A percentile compares a stretch with the other conserved stretches of the same genome.
Conservation (phyloP, 2,888 invertebrate species). For the Muschampia plurimacula region DNA sequence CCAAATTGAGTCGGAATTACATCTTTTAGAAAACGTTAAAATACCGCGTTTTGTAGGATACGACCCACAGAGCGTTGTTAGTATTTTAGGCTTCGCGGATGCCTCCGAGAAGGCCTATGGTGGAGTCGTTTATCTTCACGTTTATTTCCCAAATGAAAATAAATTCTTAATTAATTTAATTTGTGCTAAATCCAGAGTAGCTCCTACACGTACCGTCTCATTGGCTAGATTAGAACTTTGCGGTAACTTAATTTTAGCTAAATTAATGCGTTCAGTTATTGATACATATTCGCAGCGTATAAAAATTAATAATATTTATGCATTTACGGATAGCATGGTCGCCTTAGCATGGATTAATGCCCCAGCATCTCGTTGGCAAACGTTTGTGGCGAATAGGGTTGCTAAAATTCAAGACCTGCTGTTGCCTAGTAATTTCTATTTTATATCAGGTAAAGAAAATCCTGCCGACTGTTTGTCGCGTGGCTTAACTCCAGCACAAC, state of each 20-base stretch:
- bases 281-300: not conserved
- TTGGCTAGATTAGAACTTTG: constrained; percentile 15
- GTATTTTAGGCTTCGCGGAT: constrained; percentile 6
- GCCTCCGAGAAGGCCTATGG: constrained; percentile 1
- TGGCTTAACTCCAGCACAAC: constrained; percentile 27
- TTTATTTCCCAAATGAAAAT: constrained; percentile 3
- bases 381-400: constrained; percentile 12
- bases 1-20: constrained; percentile 9
- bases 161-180: constrained; percentile 2
- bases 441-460: constrained; percentile 28
- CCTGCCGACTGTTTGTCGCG: constrained; percentile 31
- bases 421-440: constrained; percentile 22
- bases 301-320: constrained; percentile 4
- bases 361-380: constrained; percentile 1
- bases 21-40: not conserved
- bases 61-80: not conserved
- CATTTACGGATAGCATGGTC: constrained; percentile 8
- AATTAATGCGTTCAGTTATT: not conserved
- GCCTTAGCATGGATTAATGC: constrained; percentile 10
- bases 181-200: constrained; percentile 14
- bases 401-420: not conserved
- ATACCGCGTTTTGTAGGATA: constrained; percentile 16
- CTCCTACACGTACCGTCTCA: constrained; percentile 8
- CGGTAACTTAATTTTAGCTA: not conserved
- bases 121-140: not conserved